Evolutionary conservation across 2,113 vertebrate genomes (phyloP).

Genomic region (Hirundichthys speculiger): DNA sequence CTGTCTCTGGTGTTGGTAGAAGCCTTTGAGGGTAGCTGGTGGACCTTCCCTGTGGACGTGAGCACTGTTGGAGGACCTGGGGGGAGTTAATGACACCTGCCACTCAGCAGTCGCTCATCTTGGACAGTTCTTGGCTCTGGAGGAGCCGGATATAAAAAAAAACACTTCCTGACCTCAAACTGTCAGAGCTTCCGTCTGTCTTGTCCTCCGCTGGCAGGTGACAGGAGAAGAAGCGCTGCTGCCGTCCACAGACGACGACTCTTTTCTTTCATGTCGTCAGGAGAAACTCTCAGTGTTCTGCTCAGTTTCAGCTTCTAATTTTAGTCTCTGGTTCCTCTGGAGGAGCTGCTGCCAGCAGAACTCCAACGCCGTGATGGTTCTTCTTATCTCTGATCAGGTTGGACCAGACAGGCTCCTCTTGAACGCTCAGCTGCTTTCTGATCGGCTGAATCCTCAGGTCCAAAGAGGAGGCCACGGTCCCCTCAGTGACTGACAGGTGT

Average conservation of each 20-base stretch:
- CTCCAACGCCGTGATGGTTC: too few species aligned
- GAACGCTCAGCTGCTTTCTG: too few species aligned
- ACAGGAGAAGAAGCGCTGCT: slow-evolving; percentile 31
- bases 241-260: slow-evolving; percentile 3
- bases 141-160: slow-evolving; percentile 13
- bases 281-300: not conserved
- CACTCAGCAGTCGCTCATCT: slow-evolving; percentile 12
- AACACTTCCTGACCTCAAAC: slow-evolving; percentile 65
- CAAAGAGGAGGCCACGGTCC: too few species aligned
- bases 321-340: too few species aligned
- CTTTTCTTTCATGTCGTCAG: slow-evolving; percentile 14
- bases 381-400: too few species aligned
- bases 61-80: slow-evolving; percentile 13
- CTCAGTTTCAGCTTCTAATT: too few species aligned
- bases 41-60: not conserved
- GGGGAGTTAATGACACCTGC: slow-evolving; percentile 34
- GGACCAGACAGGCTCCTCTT: too few species aligned
- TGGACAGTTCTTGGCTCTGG: slow-evolving; percentile 18
- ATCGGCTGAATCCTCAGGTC: too few species aligned
- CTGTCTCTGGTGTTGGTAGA: too few species aligned
- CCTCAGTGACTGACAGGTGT: too few species aligned
- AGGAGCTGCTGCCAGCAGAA: too few species aligned
- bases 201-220: slow-evolving; percentile 37
- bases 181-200: slow-evolving; percentile 52
- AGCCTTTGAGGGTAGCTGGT: not conserved